Evolutionary conservation across 1,140 invertebrate genomes (phyloP).

Genomic region (Drosophila arawakana): DNA sequence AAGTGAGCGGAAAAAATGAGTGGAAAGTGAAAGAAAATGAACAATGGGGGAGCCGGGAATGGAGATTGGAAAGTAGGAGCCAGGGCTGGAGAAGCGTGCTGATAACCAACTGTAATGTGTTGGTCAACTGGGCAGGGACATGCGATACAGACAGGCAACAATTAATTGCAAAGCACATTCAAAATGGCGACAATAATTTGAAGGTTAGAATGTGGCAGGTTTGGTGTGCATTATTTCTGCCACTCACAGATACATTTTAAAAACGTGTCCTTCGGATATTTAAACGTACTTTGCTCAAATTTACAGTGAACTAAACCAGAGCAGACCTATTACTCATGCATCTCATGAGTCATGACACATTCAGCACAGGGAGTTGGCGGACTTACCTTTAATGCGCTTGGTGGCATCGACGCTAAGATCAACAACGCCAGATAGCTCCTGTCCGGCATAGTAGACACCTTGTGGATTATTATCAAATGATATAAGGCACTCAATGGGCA

Average conservation of each 20-base stretch:
- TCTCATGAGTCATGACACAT: conserved; percentile 56
- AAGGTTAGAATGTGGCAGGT: conserved; percentile 14
- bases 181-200: conserved; percentile 53
- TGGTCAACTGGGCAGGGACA: conserved; percentile 42
- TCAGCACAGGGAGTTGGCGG: background rate
- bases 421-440: conserved; percentile 85
- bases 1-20: conserved; percentile 25
- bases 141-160: conserved; percentile 29
- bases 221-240: conserved; percentile 16
- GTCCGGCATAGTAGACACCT: conserved; percentile 86
- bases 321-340: conserved; percentile 56
- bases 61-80: background rate
- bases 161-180: conserved; percentile 60
- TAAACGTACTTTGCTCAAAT: conserved; percentile 33
- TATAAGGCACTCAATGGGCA: conserved; percentile 85
- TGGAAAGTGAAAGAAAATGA: conserved; percentile 13
- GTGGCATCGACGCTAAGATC: conserved; percentile 81
- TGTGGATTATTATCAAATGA: conserved; percentile 86
- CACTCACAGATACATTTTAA: conserved; percentile 48
- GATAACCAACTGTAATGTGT: conserved; percentile 41
- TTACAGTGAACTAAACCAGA: background rate
- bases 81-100: conserved; percentile 12
- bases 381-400: conserved; percentile 80
- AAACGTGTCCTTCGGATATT: conserved; percentile 58
- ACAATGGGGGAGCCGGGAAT: conserved; percentile 7